phyloP scores from a whole-genome alignment of 2,113 vertebrate genomes.

The Sander lucioperca region DNA sequence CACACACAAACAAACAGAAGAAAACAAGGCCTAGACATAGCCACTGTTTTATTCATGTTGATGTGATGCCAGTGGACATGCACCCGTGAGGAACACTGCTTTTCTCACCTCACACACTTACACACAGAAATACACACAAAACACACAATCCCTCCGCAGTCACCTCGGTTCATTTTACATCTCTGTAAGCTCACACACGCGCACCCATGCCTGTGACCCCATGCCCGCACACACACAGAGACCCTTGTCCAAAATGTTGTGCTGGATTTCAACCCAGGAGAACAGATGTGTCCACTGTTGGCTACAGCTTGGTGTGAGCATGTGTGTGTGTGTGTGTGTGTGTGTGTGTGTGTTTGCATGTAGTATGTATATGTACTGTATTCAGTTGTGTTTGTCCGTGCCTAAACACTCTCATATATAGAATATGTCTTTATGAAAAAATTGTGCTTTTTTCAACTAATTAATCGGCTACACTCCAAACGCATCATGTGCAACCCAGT shows the following conservation, averaged over 20 bases:
- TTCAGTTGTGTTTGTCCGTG: background rate
- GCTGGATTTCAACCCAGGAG: slow-evolving; percentile 51
- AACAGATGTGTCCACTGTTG: slow-evolving; percentile 49
- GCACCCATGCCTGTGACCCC: background rate
- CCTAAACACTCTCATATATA: background rate
- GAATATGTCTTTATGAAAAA: background rate
- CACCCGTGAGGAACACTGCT: slow-evolving; percentile 73
- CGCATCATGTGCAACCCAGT: slow-evolving; percentile 6
- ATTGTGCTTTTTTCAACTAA: background rate
- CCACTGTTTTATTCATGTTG: slow-evolving; percentile 79
- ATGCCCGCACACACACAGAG: slow-evolving; percentile 1
- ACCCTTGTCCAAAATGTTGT: slow-evolving; percentile 31
- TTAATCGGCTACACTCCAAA: background rate
- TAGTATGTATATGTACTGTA: background rate
- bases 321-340: slow-evolving; percentile 11
- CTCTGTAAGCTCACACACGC: background rate
- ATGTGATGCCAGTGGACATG: slow-evolving; percentile 79
- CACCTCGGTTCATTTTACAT: slow-evolving; percentile 64
- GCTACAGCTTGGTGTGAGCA: background rate
- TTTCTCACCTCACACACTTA: slow-evolving; percentile 73
- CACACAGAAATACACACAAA: slow-evolving; percentile 59
- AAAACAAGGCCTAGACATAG: slow-evolving; percentile 52
- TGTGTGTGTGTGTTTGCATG: slow-evolving; percentile 1
- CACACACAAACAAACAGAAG: slow-evolving; percentile 47
- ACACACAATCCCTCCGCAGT: slow-evolving; percentile 52